Base-by-base conservation (phyloP, 2,797 vertebrate species). In the Ammospiza maritima region DNA sequence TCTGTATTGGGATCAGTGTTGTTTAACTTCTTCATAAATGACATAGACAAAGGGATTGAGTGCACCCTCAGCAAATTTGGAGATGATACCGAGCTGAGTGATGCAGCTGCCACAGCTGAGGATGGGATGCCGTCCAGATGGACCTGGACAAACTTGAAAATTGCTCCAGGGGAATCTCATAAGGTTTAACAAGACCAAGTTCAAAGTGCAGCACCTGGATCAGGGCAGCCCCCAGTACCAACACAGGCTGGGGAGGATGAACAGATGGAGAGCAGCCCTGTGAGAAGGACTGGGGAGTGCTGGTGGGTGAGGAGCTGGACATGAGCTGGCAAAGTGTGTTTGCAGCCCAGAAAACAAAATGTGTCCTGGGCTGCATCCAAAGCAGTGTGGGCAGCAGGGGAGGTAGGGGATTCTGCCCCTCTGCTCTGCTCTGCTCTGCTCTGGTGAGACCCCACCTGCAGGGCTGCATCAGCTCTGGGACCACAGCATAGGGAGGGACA, bases 311-410 rank as follows among this genome's bases (percentile, higher is more conserved):
- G 51, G 10, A 7, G 26, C 58, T 58, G 50, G 44, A 57, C 29
- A 19, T 22, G 23, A 45, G 2, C 11, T 3, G 3, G 29, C 13
- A 1, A 13, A 4, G 13, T 3, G 9, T 3, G 4, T 3, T 76
- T 1, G 1, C 16, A 70, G 57, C 1, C 20, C 25, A 40, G 51
- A 65, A 4, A 77, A 15, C 21, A n/a, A 53, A 11, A 23, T 0
- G 0, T 47, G 22, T 53, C 21, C 20, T 58, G n/a, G 25, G 21
- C 58, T 71, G 25, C 21, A 65, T 53, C 58, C 53, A 71, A 26
- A 83, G 44, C 44, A 77, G 11, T 0, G 0, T 30, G 25, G 8
- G 0, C 51, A 83, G 25, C n/a, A 51, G 17, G 14, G 8, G 0
- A 45, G 38, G 8, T 36, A 64, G 44, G 20, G 9, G 44, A 83